A percentile compares a stretch with the other conserved stretches of the same genome.
Evolutionary conservation across 2,888 invertebrate species (phyloP).

Genomic region (Muscina levida): DNA sequence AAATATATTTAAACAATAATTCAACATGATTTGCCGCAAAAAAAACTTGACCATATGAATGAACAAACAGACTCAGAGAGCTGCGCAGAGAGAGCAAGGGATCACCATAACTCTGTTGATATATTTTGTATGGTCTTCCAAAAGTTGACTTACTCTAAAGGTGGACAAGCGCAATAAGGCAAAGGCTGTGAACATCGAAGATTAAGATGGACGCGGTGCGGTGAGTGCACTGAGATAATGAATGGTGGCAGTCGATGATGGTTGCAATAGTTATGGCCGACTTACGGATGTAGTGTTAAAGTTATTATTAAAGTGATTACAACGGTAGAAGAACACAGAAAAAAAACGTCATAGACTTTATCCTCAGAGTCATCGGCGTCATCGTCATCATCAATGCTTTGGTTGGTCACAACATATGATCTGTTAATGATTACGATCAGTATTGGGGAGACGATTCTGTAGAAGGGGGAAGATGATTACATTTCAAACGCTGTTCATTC

Average conservation of each 20-base stretch:
- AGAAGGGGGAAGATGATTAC: background rate
- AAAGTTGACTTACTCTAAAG: background rate
- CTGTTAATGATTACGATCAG: background rate
- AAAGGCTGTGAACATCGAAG: background rate
- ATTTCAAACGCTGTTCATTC: background rate
- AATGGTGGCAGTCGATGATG: constrained; percentile 15
- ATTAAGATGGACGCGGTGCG: background rate
- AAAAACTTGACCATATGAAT: too few relatives aligned
- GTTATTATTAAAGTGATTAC: constrained; percentile 60
- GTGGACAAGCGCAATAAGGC: background rate
- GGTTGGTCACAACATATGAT: background rate
- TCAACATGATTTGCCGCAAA: constrained; percentile 64
- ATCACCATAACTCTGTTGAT: constrained; percentile 12
- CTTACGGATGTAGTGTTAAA: constrained; percentile 61
- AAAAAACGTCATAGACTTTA: constrained; percentile 29
- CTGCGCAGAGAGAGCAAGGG: constrained; percentile 34
- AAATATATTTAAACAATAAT: constrained; percentile 64
- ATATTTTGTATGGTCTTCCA: background rate
- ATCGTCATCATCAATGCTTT: background rate
- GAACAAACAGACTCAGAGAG: too few relatives aligned
- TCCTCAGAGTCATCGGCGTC: constrained; percentile 18
- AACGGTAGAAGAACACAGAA: background rate
- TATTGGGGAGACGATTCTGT: too few relatives aligned
- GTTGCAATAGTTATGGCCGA: constrained; percentile 16
- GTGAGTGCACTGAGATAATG: constrained; percentile 3